Percentiles rank a stretch among this genome's conserved stretches.
phyloP scores from a whole-genome alignment of 2,113 vertebrate genomes.

The Otis tarda region DNA sequence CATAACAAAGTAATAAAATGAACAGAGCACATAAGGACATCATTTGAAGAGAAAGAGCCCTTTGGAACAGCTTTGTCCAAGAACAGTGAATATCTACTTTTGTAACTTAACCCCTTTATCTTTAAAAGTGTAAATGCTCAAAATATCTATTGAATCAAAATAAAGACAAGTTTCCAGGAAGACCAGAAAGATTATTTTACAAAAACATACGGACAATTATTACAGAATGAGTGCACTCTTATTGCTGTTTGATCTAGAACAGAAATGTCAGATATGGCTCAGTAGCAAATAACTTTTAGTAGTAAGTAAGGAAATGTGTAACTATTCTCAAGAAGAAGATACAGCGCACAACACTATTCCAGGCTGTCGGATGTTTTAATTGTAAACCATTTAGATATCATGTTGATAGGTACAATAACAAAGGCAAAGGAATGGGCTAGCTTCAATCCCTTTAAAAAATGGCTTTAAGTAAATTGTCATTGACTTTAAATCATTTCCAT shows the following conservation, averaged over 20 bases:
- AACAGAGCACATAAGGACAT: background rate
- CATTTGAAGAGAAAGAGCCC: background rate
- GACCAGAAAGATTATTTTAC: background rate
- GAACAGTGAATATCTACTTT: background rate
- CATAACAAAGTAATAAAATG: background rate
- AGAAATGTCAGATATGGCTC: background rate
- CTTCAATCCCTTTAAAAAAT: background rate
- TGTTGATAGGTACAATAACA: background rate
- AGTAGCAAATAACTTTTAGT: background rate
- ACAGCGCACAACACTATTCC: background rate
- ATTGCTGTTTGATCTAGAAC: background rate
- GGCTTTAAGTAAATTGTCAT: background rate
- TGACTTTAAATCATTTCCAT: background rate
- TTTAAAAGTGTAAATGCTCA: background rate
- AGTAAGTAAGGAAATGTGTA: background rate
- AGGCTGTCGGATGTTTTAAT: background rate
- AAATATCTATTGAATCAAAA: background rate
- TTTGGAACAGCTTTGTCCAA: background rate
- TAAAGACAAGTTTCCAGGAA: background rate
- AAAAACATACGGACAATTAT: background rate
- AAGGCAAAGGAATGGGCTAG: background rate
- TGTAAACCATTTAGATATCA: accelerated
- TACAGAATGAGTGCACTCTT: background rate
- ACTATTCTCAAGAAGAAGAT: background rate
- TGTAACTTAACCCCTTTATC: background rate